A percentile compares a stretch with the other conserved stretches of the same genome.
Evolutionary conservation across 2,113 vertebrate genomes (phyloP).

Genomic region (Pangasianodon gigas): DNA sequence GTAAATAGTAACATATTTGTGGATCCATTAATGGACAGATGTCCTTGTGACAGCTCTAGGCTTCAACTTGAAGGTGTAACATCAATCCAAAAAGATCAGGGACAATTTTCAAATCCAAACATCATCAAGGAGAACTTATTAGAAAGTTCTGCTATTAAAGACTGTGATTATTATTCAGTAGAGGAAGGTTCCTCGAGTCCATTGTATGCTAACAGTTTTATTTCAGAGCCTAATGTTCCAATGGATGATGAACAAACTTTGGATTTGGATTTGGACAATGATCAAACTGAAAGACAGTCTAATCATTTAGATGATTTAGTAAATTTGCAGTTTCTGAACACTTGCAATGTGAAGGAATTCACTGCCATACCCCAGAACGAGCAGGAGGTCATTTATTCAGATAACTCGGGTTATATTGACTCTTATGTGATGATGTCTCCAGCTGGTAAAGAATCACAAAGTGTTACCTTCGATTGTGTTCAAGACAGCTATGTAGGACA

Average conservation of each 20-base stretch:
- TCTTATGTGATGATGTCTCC: conserved; percentile 21
- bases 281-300: neutral
- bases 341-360: conserved; percentile 20
- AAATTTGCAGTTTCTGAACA: neutral
- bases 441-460: conserved; percentile 15
- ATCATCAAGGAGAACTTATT: neutral
- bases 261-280: neutral
- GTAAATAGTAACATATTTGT: neutral
- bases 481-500: conserved; percentile 26
- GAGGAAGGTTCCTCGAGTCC: conserved; percentile 1
- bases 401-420: conserved; percentile 15
- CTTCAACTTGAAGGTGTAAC: neutral
- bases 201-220: neutral
- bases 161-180: neutral
- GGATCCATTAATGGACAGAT: neutral
- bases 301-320: neutral
- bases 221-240: neutral
- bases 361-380: conserved; percentile 29
- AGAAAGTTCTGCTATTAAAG: neutral
- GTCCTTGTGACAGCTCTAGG: neutral
- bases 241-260: neutral
- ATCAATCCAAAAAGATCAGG: conserved; percentile 1
- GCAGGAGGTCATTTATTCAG: conserved; percentile 50
- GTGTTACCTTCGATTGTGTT: neutral
- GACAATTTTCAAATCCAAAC: neutral